Evolutionary conservation across 1,140 invertebrate species (phyloP), one percentile per base, ranked within the genome.

Genomic region (Helicoverpa zea): DNA sequence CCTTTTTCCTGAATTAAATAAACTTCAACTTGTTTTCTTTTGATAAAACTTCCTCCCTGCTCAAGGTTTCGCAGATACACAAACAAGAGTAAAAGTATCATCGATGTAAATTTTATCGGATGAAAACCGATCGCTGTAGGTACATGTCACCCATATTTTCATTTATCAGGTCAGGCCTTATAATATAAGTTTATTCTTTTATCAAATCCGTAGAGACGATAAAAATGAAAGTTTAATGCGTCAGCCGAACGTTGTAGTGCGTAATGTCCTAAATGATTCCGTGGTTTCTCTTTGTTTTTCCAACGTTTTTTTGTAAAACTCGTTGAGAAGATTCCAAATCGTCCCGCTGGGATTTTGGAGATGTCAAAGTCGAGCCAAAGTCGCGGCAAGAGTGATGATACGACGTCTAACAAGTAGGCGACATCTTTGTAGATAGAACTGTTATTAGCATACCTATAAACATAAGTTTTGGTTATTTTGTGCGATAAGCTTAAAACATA

Each of bases 241-340:
- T 68, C 30, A 79, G 23, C 47, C 52, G 30, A 70, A 79, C 29
- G 49, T 16, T 29, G 29, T 52, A 77, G 35, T 54, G 63, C 35
- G 54, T 79, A 79, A 79, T 79, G 66, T 64, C 30, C 18, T 43
- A 70, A 74, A 52, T 58, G 80, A 59, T 68, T 68, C 52, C 12
- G 73, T 70, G 73, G 59, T 70, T 76, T 70, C 70, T 75, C 68
- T 75, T 76, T 23, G 23, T 70, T 63, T 81, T 81, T 68, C 51
- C 52, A 13, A 54, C 29, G 10, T 23, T 75, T 75, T 35, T 81
- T 70, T 59, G 54, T 80, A 70, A 58, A 43, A 29, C 35, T 29
- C 43, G 52, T 47, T 56, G 23, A n/a, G 68, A 72, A 54, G 23
- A 23, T 66, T 79, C 76, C 56, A 79, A 79, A 82, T 74, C 12